Base-by-base conservation (phyloP, 2,888 invertebrate species). In the Pterostichus madidus region DNA sequence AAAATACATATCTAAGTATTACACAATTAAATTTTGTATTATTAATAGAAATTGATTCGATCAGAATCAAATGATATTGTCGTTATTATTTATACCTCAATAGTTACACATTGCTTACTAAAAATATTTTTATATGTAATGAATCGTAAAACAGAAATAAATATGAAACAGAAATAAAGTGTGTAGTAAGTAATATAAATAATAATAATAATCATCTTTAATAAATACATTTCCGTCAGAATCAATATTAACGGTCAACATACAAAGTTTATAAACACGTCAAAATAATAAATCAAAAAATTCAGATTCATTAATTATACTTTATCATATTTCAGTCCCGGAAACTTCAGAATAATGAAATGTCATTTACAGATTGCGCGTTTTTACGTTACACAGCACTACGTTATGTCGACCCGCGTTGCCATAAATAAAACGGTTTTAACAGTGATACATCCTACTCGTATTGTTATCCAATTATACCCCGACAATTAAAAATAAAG, bases 291-390 rank as follows among this genome's bases (percentile, higher is more conserved):
- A 75, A 75, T 75, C 73, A 75, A 49, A 52, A 31, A 49, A 31
- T 75, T 49, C 11, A 75, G n/a, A 49, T 75, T 75, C 46, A 75
- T 75, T 75, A 75, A 75, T 75, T 75, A 52, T 31, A 46, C 31
- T 75, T 75, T 17, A 75, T 75, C 49, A 75, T 49, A 75, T 75
- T 75, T 52, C 73, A 75, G 24, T 52, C n/a, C 49, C 49, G 49
- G 31, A 75, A 75, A 49, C 31, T 49, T 39, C 31, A 52, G 49
- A 17, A 75, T 46, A 75, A 75, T 31, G 73, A 31, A 75, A 49
- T 75, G 73, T 75, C 73, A 75, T 75, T 75, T 52, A 75, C 73
- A 75, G 73, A 49, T 75, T 49, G 52, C 39, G 71, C 46, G 49
- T 52, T 75, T 75, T 49, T 52, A 71, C 52, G 73, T 75, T 49